Base-by-base conservation (phyloP, 2,113 vertebrate genomes). In the Dipodomys ordii region DNA sequence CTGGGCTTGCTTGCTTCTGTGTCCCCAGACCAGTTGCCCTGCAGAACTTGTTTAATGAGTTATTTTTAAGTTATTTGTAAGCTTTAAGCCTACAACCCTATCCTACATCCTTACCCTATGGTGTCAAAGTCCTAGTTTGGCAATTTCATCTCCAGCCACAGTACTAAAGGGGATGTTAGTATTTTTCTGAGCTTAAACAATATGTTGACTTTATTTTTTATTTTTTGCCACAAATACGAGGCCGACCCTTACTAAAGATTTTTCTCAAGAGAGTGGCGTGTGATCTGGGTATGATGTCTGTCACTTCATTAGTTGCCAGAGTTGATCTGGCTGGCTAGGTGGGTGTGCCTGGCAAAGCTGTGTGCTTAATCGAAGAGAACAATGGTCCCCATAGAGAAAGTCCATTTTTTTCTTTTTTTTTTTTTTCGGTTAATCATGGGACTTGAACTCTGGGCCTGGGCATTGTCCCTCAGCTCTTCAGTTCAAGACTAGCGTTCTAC, bases 171-270 rank as follows among this genome's bases (percentile, higher is more conserved):
- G 19, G 20, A 83, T 64, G 27, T 44, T 84, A 27, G 5, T 8
- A 3, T 72, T 80, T 80, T 35, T 67, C 19, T 44, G 71, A 88
- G n/a, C 64, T 68, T 94, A 79, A 90, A 77, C n/a, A 83, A 72
- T n/a, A 20, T 46, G 49, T 67, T 53, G 60, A 57, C 53, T 57
- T 57, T 57, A 11, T 62, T 62, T 7, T 74, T 11, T 67, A 11
- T 39, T 74, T 81, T 53, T 80, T 11, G 81, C 10, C 39, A n/a
- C 30, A 62, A 83, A 30, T 25, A n/a, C n/a, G 20, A 76, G 10
- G 35, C 39, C 5, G 39, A 39, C 30, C 62, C 53, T 68, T 11
- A n/a, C 35, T 49, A 32, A 84, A 64, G 28, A 49, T 49, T 49
- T 49, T 57, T 57, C 15, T 13, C 15, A 10, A 13, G 53, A 57